A percentile compares a stretch with the other conserved stretches of the same genome.
phyloP scores from a whole-genome alignment of 2,113 vertebrate genomes.

The Morone chrysops region DNA sequence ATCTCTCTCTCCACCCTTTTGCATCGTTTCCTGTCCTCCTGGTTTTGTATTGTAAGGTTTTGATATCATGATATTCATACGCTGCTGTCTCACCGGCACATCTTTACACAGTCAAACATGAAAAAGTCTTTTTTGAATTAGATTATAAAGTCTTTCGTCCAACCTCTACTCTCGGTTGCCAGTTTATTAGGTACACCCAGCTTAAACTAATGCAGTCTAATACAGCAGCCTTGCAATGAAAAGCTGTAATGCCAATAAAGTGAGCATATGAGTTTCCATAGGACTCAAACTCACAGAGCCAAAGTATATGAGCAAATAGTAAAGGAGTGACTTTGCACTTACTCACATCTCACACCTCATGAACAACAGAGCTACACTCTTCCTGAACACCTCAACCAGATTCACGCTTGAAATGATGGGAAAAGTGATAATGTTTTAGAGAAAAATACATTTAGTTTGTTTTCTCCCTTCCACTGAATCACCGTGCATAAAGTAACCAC shows the following conservation, averaged over 20 bases:
- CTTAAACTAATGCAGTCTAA: neutral
- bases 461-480: neutral
- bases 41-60: neutral
- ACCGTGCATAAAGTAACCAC: conserved; percentile 5
- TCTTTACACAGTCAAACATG: neutral
- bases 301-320: neutral
- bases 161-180: neutral
- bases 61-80: no score
- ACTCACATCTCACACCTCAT: neutral
- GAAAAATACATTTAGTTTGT: neutral
- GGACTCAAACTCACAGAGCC: neutral
- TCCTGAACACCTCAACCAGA: neutral
- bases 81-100: neutral
- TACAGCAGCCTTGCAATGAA: neutral
- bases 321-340: neutral
- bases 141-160: neutral
- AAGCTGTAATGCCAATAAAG: neutral
- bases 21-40: neutral
- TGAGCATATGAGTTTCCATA: no score
- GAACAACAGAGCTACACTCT: neutral
- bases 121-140: neutral
- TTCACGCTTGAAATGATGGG: neutral
- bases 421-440: neutral
- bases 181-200: neutral
- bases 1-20: neutral